Base-by-base conservation (phyloP, 64 coral and sea anemone genomes). In the Montipora efflorescens region DNA sequence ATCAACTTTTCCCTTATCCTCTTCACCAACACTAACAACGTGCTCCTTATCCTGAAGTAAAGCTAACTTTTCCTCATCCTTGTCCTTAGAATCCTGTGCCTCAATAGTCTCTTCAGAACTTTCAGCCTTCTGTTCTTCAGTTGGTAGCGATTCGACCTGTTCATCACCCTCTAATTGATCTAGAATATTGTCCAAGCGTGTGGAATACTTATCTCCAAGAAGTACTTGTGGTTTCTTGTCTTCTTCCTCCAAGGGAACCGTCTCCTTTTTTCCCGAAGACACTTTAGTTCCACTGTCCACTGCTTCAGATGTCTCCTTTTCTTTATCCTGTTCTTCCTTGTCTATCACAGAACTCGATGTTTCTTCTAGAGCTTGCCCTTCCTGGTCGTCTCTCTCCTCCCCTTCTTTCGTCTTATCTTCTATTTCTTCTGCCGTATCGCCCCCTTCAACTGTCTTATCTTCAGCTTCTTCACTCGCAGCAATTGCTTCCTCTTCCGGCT, bases 151-250 rank as follows among this genome's bases (percentile, higher is more conserved):
- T 15, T 49, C 14, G 20, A 4, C 82, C 62, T 61, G 79, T 61
- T 91, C 94, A 47, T 70, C 77, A 16, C 82, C 88, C 67, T 95
- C 94, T 83, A 95, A 59, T 22, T 87, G 53, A 64, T 95, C 94
- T 74, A 95, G 46, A 77, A 95, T 95, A 50, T 90, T 90, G 67
- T 95, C 93, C 23, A 95, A 87, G 11, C 88, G 87, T 48, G 93
- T 47, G 8, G 93, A 95, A 18, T 95, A 95, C 44, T 95, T 95
- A 85, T 95, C 93, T 53, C 16, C 18, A 0, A 21, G 59, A 46
- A 48, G 14, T 64, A 15, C 59, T 44, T 86, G 82, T 22, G 81
- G 1, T 13, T 84, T 73, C 61, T 49, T 49, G 15, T 57, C 10
- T 36, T 23, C 45, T 72, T 48, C 88, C 66, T 69, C 44, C 15